phyloP scores from a whole-genome alignment of 2,797 vertebrate genomes.

The Adelosebastes latens region DNA sequence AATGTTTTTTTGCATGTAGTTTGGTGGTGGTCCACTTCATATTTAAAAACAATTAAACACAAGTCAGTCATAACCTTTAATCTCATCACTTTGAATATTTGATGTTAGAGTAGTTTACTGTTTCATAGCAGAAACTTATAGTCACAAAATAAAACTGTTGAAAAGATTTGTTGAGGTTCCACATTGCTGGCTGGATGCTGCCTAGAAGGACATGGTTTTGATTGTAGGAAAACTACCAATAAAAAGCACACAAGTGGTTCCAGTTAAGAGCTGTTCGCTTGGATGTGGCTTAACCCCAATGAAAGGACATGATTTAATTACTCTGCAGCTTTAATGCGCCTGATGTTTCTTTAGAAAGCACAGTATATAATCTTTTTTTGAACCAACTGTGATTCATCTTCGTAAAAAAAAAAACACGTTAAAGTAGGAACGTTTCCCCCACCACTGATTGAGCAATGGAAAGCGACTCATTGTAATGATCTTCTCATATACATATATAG shows the following conservation, averaged over 20 bases:
- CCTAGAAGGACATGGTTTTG: slow-evolving; percentile 73
- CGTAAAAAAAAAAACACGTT: slow-evolving; percentile 40
- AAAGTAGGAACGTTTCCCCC: slow-evolving; percentile 52
- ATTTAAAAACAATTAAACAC: slow-evolving; percentile 19
- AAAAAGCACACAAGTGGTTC: slow-evolving; percentile 85
- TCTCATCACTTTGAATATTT: slow-evolving; percentile 7
- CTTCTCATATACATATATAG: slow-evolving; percentile 11
- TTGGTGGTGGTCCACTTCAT: background rate
- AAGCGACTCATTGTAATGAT: slow-evolving; percentile 32
- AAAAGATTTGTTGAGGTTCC: slow-evolving; percentile 66
- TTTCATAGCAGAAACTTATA: slow-evolving; percentile 25
- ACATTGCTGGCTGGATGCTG: slow-evolving; percentile 65
- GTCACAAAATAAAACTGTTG: slow-evolving; percentile 43
- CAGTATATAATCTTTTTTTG: slow-evolving; percentile 81
- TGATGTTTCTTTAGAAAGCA: slow-evolving; percentile 84
- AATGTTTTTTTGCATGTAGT: background rate
- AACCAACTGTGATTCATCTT: slow-evolving; percentile 77
- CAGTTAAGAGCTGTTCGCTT: slow-evolving; percentile 82
- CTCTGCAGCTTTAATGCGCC: slow-evolving; percentile 84
- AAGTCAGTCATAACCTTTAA: background rate
- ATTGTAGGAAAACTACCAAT: slow-evolving; percentile 83
- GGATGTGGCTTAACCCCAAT: slow-evolving; percentile 85
- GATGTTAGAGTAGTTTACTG: background rate
- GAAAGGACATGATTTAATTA: slow-evolving; percentile 88
- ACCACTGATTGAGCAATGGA: slow-evolving; percentile 49